Percentiles rank a stretch among this genome's conserved stretches.
These are phyloP conservation scores for Rhabditoides inermis DNA, from an alignment of 2,888 invertebrate genomes.

Conservation along the genomic window DNA sequence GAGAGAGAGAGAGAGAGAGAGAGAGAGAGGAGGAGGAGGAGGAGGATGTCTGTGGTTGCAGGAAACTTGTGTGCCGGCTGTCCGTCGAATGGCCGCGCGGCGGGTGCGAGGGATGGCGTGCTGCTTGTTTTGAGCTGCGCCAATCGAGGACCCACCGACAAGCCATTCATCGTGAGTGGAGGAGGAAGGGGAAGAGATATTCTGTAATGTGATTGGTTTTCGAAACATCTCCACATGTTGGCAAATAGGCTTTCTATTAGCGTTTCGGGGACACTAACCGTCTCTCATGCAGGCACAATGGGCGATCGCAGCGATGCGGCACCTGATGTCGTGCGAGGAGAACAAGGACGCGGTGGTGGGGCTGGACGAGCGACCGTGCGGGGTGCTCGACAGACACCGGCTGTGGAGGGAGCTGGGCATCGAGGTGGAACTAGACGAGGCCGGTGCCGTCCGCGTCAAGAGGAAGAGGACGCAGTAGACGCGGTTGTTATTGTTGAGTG, in stretches of 20 bases:
- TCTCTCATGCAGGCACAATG: conserved; percentile 32
- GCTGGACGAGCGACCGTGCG: conserved; percentile 23
- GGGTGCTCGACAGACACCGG: conserved; percentile 25
- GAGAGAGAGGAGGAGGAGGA: too few relatives aligned
- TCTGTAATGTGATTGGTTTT: too few relatives aligned
- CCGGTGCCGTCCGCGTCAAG: too few relatives aligned
- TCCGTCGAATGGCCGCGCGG: conserved; percentile 10
- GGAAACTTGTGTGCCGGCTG: conserved; percentile 16
- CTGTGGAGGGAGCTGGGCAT: conserved; percentile 26
- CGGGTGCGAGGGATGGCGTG: conserved; percentile 9
- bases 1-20: too few relatives aligned
- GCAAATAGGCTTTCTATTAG: too few relatives aligned
- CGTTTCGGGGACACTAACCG: too few relatives aligned
- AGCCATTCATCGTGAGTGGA: conserved; percentile 12
- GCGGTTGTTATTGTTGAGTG: too few relatives aligned
- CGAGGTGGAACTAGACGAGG: conserved; percentile 10
- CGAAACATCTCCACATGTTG: too few relatives aligned
- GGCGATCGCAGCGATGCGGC: conserved; percentile 30
- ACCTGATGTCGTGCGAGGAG: conserved; percentile 27
- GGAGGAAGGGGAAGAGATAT: too few relatives aligned
- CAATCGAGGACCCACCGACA: conserved; percentile 2
- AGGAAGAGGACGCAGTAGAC: too few relatives aligned
- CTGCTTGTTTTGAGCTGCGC: conserved; percentile 4
- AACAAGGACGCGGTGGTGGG: conserved; percentile 32
- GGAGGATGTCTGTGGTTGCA: too few relatives aligned